Base-by-base conservation (phyloP, 2,797 vertebrate genomes). In the Xyrichtys novacula region DNA sequence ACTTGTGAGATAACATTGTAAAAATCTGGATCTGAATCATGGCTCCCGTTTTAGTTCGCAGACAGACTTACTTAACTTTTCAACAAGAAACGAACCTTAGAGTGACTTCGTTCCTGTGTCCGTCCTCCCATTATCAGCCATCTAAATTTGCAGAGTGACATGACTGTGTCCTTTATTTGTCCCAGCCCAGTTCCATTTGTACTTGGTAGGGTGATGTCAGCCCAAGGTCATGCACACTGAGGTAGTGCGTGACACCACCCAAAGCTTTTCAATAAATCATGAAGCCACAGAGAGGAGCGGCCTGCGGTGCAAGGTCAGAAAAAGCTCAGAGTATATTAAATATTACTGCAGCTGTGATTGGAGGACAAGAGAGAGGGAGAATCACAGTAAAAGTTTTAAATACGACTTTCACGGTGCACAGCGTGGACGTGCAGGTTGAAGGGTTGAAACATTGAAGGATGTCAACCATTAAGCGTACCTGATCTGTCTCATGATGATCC, bases 181-280 rank as follows among this genome's bases (percentile, higher is more conserved):
- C 44, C 12, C 11, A 0, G 43, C 52, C 28, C 9, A 23, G 63
- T 73, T 68, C 70, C 36, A 62, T 54, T 40, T 44, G 40, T n/a
- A 9, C 59, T 57, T 60, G 31, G 52, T 14, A 22, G 55, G 39
- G 32, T 58, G 68, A 69, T 80, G 67, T 61, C 61, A 68, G 34
- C 31, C 48, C 56, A 53, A 67, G 71, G 71, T 82, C 49, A 73
- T 43, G 40, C 57, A 57, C 68, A 61, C 59, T 39, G 36, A 65
- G 62, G 22, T 42, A 54, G 49, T 68, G 73, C 22, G 28, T 65
- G 66, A 69, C 75, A 71, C 73, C 69, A 43, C 25, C 60, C 36
- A 17, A 15, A 52, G 54, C 64, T 71, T 54, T 40, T 74, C 31
- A 63, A 80, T 82, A 76, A 77, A 76, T 76, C 55, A 76, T 71